Percentiles rank a stretch among this genome's conserved stretches.
Conservation (phyloP, 2,888 invertebrate species). For the Dolichopus griseipennis region DNA sequence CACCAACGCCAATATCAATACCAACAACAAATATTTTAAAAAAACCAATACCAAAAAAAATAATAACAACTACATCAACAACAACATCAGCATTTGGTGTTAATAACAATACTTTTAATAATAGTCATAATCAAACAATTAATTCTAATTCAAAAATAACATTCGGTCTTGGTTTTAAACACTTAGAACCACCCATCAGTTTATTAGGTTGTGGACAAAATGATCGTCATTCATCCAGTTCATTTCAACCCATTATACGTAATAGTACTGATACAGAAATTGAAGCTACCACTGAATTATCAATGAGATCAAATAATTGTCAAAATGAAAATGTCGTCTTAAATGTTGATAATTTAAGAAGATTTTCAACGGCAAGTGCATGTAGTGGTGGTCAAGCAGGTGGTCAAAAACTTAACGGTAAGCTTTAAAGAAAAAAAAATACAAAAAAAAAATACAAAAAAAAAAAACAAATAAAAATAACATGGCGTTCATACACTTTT, state of each 20-base stretch:
- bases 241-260: slow-evolving; percentile 12
- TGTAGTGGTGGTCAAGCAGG: slow-evolving; percentile 22
- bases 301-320: slow-evolving; percentile 37
- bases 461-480: neutral
- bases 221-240: slow-evolving; percentile 23
- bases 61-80: neutral
- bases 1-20: neutral
- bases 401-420: slow-evolving; percentile 42
- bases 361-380: slow-evolving; percentile 29
- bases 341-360: slow-evolving; percentile 40
- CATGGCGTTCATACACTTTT: no score
- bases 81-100: slow-evolving; percentile 8
- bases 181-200: neutral
- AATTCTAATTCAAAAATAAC: neutral
- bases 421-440: slow-evolving; percentile 22
- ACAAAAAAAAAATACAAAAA: neutral
- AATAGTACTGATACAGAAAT: slow-evolving; percentile 21
- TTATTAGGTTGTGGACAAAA: slow-evolving; percentile 11
- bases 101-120: neutral
- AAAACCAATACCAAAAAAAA: slow-evolving; percentile 2
- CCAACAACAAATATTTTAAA: neutral
- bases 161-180: slow-evolving; percentile 16
- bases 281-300: slow-evolving; percentile 37
- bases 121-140: no score
- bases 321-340: slow-evolving; percentile 37